Evolutionary conservation across 1,140 invertebrate species (phyloP), one percentile per base, ranked within the genome.

Genomic region (Caenorhabditis latens): DNA sequence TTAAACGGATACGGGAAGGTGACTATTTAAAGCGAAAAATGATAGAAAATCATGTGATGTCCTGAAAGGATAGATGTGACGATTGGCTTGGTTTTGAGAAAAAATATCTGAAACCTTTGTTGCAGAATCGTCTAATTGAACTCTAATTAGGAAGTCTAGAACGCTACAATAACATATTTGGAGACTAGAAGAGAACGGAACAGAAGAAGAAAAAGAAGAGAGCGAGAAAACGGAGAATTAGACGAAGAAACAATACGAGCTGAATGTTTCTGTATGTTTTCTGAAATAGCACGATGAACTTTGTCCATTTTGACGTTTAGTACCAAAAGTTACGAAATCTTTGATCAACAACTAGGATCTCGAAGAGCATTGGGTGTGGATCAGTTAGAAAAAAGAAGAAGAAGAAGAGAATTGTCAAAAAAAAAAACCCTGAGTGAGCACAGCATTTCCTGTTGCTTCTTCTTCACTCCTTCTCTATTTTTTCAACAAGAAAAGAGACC

Each of bases 1-100:
- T 79, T 79, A 79, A 79, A 79, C 71, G 71, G 65, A 79, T 79
- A 50, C 71, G 71, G 71, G 71, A 79, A 79, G 71, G 21, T 79
- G 46, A 67, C 63, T 21, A 67, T 67, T 67, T 67, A 67, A 21
- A 67, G 21, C 4, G 40, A 67, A 67, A 67, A 71, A 79, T 19
- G 43, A 79, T 7, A 79, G 13, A 48, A 40, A 57, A 16, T 24
- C 79, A 83, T 55, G 79, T 58, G 79, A 83, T 57, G 55, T 55
- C 14, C 24, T 55, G n/a, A 57, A 83, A 55, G 48, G 32, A 40
- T 50, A 79, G 40, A 53, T 14, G 24, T 55, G 48, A 55, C 21
- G 48, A 46, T 83, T 83, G 50, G 55, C 24, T 55, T 42, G 48
- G n/a, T 48, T 79, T 21, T 14, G 13, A 79, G 6, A 21, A 48